Evolutionary conservation across 2,888 invertebrate species (phyloP).

Genomic region (Parasteatoda lunata): DNA sequence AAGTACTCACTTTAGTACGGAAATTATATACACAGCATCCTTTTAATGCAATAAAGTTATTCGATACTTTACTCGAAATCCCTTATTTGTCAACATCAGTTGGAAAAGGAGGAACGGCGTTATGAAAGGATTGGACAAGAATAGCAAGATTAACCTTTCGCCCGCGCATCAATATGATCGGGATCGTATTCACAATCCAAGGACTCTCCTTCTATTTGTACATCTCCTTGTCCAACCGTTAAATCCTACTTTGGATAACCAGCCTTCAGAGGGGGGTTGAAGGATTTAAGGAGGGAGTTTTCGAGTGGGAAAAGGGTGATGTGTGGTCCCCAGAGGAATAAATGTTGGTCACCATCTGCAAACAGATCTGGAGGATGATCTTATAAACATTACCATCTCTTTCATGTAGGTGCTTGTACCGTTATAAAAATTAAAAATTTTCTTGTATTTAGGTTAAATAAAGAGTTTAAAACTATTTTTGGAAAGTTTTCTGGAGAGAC

Average conservation of each 20-base stretch:
- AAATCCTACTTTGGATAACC: constrained; percentile 31
- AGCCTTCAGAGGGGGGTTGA: constrained; percentile 4
- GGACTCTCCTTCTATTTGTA: constrained; percentile 27
- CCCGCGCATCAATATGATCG: not conserved
- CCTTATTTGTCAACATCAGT: not conserved
- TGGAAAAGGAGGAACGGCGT: not conserved
- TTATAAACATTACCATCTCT: too few relatives aligned
- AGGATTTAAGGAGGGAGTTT: constrained; percentile 26
- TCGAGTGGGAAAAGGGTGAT: not conserved
- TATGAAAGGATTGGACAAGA: constrained; percentile 17
- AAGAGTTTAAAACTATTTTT: too few relatives aligned
- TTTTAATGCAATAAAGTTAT: not conserved
- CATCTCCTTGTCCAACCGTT: constrained; percentile 14
- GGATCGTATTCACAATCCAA: not conserved
- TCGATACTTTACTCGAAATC: too few relatives aligned
- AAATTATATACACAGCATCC: too few relatives aligned
- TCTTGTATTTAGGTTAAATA: too few relatives aligned
- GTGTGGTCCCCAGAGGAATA: constrained; percentile 10
- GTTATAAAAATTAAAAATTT: too few relatives aligned
- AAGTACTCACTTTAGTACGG: too few relatives aligned
- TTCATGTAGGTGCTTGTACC: too few relatives aligned
- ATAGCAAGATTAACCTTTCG: constrained; percentile 32
- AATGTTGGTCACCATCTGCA: too few relatives aligned
- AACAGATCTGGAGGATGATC: too few relatives aligned
- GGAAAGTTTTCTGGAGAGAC: too few relatives aligned